Conservation (phyloP, 2,113 vertebrate species). For the Indicator maculatus region DNA sequence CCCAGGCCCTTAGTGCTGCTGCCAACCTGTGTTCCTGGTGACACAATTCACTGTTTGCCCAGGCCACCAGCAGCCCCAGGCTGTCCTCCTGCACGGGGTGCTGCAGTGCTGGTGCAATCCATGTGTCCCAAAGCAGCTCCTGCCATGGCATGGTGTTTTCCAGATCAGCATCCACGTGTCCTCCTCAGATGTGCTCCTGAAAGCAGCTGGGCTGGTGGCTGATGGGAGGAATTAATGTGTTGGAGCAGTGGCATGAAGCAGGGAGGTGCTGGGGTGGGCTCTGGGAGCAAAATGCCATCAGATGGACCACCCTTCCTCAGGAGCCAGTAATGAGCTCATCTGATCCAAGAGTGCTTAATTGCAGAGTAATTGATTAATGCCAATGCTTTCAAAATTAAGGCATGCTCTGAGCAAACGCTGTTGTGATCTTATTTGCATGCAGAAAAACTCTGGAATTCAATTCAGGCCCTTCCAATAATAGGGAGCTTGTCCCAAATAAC, state of each 20-base stretch:
- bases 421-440: neutral
- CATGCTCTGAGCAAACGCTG: neutral
- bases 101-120: neutral
- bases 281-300: neutral
- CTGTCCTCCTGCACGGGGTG: neutral
- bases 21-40: neutral
- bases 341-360: neutral
- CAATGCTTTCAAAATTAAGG: neutral
- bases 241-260: neutral
- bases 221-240: neutral
- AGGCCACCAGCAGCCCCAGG: neutral
- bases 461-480: neutral
- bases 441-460: neutral
- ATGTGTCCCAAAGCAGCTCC: neutral
- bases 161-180: neutral
- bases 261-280: neutral
- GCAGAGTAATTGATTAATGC: neutral
- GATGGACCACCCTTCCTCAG: neutral
- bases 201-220: neutral
- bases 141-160: neutral
- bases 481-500: neutral
- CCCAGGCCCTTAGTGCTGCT: neutral
- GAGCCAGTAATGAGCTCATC: neutral
- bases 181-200: neutral
- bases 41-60: neutral